Conservation (phyloP, 2,113 vertebrate genomes). For the Mirounga angustirostris region DNA sequence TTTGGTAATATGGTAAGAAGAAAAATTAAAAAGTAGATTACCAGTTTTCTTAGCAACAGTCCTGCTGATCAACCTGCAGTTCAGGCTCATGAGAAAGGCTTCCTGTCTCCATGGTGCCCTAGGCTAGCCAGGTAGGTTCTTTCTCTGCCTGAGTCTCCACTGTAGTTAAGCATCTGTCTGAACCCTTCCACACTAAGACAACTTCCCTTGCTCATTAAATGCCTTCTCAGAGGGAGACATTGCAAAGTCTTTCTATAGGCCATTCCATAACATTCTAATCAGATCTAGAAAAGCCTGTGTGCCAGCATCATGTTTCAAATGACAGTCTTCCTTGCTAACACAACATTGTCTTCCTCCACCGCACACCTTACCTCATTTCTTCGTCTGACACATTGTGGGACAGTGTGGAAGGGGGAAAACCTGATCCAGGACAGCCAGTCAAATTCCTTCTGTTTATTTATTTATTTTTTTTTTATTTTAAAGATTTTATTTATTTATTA, state of each 20-base stretch:
- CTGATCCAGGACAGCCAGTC: neutral
- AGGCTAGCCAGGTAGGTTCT: neutral
- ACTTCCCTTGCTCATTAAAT: neutral
- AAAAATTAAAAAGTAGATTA: neutral
- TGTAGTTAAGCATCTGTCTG: neutral
- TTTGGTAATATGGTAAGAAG: neutral
- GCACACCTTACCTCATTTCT: neutral
- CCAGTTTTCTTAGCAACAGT: neutral
- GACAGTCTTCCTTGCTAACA: fast-evolving
- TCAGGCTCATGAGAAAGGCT: neutral
- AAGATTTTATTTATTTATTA: too few species aligned
- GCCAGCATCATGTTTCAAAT: neutral
- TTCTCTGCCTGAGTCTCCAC: neutral
- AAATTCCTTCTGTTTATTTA: neutral
- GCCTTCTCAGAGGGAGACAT: neutral
- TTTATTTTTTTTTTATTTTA: too few species aligned
- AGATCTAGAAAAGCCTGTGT: neutral
- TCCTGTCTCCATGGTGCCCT: neutral
- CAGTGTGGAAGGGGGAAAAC: neutral
- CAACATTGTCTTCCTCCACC: neutral
- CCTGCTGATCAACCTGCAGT: neutral
- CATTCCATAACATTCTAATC: neutral
- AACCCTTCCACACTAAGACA: neutral
- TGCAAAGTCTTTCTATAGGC: neutral
- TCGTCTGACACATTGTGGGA: neutral